Conservation (phyloP, 2,113 vertebrate genomes). For the Acanthochromis polyacanthus region DNA sequence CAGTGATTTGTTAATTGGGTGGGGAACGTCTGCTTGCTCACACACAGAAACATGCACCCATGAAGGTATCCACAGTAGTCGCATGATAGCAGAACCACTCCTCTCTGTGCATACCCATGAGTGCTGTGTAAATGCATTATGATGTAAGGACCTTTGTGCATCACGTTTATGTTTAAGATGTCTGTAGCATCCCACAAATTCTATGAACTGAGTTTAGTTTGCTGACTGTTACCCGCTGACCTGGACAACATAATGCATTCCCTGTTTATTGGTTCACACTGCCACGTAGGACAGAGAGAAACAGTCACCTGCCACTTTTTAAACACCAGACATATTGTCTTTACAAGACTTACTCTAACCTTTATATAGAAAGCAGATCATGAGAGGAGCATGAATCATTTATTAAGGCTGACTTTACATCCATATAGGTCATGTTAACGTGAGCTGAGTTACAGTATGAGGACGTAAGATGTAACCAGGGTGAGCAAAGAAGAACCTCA, state of each 20-base stretch:
- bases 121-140: slow-evolving; percentile 42
- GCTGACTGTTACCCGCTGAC: neutral
- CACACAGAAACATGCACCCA: slow-evolving; percentile 28
- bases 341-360: neutral
- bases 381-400: neutral
- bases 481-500: slow-evolving; percentile 15
- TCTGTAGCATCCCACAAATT: slow-evolving; percentile 19
- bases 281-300: slow-evolving; percentile 1
- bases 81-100: slow-evolving; percentile 43
- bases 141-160: slow-evolving; percentile 28
- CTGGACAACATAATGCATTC: slow-evolving; percentile 7
- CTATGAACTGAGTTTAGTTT: slow-evolving; percentile 4
- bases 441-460: neutral
- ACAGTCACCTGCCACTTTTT: neutral
- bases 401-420: neutral
- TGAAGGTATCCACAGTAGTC: slow-evolving; percentile 30
- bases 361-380: slow-evolving; percentile 3
- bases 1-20: slow-evolving; percentile 59
- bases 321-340: neutral
- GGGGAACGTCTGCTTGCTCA: slow-evolving; percentile 37
- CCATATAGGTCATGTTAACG: neutral
- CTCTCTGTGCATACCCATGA: slow-evolving; percentile 52
- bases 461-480: neutral
- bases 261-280: slow-evolving; percentile 29
- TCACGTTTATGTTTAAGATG: slow-evolving; percentile 30